Conservation (phyloP, 2,797 vertebrate genomes). For the Rhyacichthys aspro region DNA sequence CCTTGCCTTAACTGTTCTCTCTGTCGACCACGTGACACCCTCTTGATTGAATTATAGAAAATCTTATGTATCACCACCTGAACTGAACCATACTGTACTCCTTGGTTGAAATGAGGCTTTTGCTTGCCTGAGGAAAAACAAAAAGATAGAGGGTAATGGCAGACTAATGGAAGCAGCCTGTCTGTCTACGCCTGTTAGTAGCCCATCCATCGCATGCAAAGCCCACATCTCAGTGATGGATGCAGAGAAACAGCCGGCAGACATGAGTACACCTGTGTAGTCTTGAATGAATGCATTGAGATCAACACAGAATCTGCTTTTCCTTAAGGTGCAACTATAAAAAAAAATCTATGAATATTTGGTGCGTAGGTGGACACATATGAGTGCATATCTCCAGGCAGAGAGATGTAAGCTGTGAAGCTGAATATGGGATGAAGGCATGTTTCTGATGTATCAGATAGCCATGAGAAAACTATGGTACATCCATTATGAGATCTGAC, state of each 20-base stretch:
- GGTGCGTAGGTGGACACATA: not conserved
- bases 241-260: conserved; percentile 4
- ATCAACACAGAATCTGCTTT: conserved; percentile 9
- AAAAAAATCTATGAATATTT: conserved; percentile 11
- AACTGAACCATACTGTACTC: not conserved
- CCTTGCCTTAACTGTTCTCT: conserved; percentile 2
- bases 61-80: too few species aligned
- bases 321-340: conserved; percentile 1
- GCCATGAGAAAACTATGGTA: conserved; percentile 7
- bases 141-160: conserved; percentile 27
- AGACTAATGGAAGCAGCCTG: conserved; percentile 37
- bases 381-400: conserved; percentile 12
- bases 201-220: conserved; percentile 31
- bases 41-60: not conserved
- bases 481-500: conserved; percentile 24
- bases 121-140: conserved; percentile 1
- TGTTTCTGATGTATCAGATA: conserved; percentile 15
- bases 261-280: conserved; percentile 11
- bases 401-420: not conserved
- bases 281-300: conserved; percentile 4
- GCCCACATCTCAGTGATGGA: conserved; percentile 21
- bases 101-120: not conserved
- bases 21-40: too few species aligned
- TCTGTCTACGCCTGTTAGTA: conserved; percentile 27
- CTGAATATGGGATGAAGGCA: conserved; percentile 4